These are phyloP conservation scores for Columba janthina DNA, from an alignment of 2,113 vertebrate genomes.

Conservation along the genomic window DNA sequence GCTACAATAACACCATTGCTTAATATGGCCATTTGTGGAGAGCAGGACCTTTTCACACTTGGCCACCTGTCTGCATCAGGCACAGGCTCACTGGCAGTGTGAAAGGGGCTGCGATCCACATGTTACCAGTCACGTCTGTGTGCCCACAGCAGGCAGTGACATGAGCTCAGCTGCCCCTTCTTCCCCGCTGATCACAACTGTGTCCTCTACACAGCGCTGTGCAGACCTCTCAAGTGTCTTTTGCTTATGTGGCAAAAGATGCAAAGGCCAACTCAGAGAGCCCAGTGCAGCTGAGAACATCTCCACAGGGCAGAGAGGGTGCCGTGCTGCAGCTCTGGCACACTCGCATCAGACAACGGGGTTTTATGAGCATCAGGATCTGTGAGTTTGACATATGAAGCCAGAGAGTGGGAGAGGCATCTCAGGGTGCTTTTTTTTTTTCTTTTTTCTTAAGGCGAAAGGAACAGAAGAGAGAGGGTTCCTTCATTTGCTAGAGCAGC, in stretches of 20 bases:
- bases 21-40: background rate
- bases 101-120: background rate
- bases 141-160: background rate
- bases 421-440: background rate
- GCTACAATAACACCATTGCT: background rate
- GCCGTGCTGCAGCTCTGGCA: background rate
- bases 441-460: background rate
- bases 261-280: background rate
- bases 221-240: background rate
- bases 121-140: background rate
- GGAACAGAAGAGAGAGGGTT: background rate
- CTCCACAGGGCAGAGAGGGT: background rate
- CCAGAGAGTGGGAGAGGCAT: background rate
- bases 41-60: background rate
- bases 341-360: background rate
- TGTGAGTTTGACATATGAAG: background rate
- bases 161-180: background rate
- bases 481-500: background rate
- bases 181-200: background rate
- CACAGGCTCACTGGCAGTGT: fast-evolving
- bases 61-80: background rate
- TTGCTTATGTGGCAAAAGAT: background rate
- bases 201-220: background rate
- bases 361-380: background rate
- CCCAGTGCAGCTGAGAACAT: background rate